Conservation (phyloP, 2,113 vertebrate species). For the Vicugna pacos region DNA sequence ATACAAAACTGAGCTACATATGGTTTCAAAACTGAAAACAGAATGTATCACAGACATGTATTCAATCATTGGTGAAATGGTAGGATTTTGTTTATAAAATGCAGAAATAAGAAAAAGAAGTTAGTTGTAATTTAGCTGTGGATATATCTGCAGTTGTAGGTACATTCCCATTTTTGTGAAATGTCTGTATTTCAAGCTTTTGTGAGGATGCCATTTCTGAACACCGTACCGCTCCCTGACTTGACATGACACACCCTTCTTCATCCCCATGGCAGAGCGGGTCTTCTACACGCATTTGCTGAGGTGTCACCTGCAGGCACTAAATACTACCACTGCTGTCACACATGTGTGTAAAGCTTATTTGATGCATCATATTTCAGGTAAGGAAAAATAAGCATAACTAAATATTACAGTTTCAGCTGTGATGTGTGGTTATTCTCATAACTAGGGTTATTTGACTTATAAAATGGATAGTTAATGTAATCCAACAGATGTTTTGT, state of each 20-base stretch:
- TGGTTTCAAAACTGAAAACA: not conserved
- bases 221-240: not conserved
- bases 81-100: constrained; percentile 21
- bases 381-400: not conserved
- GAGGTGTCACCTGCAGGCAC: not conserved
- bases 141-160: not conserved
- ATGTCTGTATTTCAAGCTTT: not conserved
- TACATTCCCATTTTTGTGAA: not conserved
- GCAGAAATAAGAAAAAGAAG: constrained; percentile 14
- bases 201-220: not conserved
- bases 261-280: fast-evolving
- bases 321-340: not conserved
- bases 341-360: not conserved
- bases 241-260: not conserved
- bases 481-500: not conserved
- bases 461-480: not conserved
- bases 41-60: not conserved
- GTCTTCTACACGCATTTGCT: not conserved
- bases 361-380: not conserved
- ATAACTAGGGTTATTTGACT: not conserved
- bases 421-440: not conserved
- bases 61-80: not conserved
- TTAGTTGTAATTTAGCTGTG: not conserved
- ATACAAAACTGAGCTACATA: constrained; percentile 4
- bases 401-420: not conserved